Evolutionary conservation across 2,113 vertebrate genomes (phyloP).

Genomic region (Chrysemys picta): DNA sequence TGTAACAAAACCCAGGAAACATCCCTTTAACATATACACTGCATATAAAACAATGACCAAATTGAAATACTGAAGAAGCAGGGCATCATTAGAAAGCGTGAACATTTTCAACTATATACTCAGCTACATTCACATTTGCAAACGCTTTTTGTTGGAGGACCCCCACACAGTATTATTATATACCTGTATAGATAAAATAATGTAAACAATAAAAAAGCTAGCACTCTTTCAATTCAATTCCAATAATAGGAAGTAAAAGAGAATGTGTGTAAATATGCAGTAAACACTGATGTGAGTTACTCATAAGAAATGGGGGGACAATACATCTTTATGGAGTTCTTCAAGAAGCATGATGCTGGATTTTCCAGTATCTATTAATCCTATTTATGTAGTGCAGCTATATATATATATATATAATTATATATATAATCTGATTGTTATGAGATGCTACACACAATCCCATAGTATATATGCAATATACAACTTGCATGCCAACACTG

Average conservation of each 20-base stretch:
- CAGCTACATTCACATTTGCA: background rate
- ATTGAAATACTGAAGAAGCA: background rate
- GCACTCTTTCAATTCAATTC: background rate
- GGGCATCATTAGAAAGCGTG: background rate
- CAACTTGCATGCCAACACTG: background rate
- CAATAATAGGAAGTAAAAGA: background rate
- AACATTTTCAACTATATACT: background rate
- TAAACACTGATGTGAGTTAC: background rate
- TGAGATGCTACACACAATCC: background rate
- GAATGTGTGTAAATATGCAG: background rate
- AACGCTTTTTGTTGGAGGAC: background rate
- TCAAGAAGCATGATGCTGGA: background rate
- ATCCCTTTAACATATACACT: background rate
- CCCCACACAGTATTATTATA: background rate
- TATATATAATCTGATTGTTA: no score
- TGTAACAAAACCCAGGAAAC: background rate
- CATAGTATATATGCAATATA: background rate
- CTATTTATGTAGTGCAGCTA: conserved; percentile 24
- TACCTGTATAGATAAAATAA: background rate
- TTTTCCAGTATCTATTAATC: conserved; percentile 35
- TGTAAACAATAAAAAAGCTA: conserved; percentile 11
- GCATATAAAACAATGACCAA: background rate
- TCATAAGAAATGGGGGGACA: background rate
- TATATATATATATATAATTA: background rate
- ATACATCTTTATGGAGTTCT: conserved; percentile 5